Conservation (phyloP, 2,797 vertebrate species). For the Mormyrus proboscirostris region DNA sequence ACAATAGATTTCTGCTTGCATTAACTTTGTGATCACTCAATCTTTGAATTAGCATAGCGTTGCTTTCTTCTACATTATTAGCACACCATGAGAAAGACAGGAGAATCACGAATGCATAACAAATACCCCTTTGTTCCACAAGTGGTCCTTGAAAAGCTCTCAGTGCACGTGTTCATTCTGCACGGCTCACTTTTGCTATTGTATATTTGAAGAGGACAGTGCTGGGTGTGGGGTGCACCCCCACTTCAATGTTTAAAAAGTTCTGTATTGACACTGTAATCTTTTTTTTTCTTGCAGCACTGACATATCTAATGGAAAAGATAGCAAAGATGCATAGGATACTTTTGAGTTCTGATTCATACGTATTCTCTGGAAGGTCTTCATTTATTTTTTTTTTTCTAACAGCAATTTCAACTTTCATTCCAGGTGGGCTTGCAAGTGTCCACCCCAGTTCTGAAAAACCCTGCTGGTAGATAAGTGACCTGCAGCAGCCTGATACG, state of each 20-base stretch:
- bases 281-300: background rate
- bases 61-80: slow-evolving; percentile 37
- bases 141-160: slow-evolving; percentile 37
- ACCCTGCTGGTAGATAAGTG: background rate
- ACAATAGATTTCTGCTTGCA: slow-evolving; percentile 39
- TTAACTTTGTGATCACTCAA: slow-evolving; percentile 40
- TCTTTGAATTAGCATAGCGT: slow-evolving; percentile 26
- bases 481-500: background rate
- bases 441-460: background rate
- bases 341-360: background rate
- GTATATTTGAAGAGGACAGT: background rate
- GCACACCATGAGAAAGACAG: slow-evolving; percentile 31
- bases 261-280: background rate
- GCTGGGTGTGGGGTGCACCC: background rate
- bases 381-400: background rate
- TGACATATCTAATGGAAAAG: background rate
- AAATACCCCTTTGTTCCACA: slow-evolving; percentile 38
- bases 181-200: background rate
- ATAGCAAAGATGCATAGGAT: background rate
- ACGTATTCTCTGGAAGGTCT: background rate
- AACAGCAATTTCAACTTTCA: background rate
- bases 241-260: slow-evolving; percentile 1
- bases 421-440: background rate
- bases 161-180: background rate
- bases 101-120: slow-evolving; percentile 39